Conservation (phyloP, 2,888 invertebrate genomes). For the Parnassius glacialis region DNA sequence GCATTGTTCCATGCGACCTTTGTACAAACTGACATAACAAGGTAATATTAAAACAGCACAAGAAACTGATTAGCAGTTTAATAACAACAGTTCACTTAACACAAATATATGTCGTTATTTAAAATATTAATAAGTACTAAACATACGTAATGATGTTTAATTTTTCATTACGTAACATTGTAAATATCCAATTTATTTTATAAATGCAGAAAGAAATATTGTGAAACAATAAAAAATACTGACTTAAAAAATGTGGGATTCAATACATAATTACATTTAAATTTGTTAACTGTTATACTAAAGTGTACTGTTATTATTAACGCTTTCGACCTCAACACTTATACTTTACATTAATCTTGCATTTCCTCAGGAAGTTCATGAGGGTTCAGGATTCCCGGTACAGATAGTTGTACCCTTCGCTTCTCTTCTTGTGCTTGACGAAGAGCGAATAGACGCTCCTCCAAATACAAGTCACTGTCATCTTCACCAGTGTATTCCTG, state of each 20-base stretch:
- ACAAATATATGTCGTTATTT: constrained; percentile 5
- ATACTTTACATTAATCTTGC: constrained; percentile 85
- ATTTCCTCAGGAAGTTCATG: constrained; percentile 97
- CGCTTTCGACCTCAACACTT: constrained; percentile 31
- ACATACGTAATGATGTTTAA: background rate
- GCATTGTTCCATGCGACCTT: constrained; percentile 67
- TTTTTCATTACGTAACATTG: no score
- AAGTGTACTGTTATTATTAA: constrained; percentile 46
- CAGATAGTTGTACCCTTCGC: constrained; percentile 93
- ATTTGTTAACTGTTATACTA: constrained; percentile 25
- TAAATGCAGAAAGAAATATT: constrained; percentile 8
- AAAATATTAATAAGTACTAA: constrained; percentile 1
- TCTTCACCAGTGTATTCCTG: constrained; percentile 99
- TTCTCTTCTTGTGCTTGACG: constrained; percentile 96
- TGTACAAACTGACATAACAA: constrained; percentile 69
- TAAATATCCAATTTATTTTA: constrained; percentile 3
- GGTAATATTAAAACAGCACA: constrained; percentile 66
- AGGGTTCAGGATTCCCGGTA: constrained; percentile 97
- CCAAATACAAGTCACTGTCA: constrained; percentile 97
- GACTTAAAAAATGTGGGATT: constrained; percentile 4
- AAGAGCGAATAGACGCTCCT: constrained; percentile 95
- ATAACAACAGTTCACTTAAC: constrained; percentile 50
- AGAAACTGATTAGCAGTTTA: constrained; percentile 44
- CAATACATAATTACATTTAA: constrained; percentile 6
- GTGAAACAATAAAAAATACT: constrained; percentile 15